phyloP scores from a whole-genome alignment of 1,140 invertebrate genomes.

The Apis cerana region DNA sequence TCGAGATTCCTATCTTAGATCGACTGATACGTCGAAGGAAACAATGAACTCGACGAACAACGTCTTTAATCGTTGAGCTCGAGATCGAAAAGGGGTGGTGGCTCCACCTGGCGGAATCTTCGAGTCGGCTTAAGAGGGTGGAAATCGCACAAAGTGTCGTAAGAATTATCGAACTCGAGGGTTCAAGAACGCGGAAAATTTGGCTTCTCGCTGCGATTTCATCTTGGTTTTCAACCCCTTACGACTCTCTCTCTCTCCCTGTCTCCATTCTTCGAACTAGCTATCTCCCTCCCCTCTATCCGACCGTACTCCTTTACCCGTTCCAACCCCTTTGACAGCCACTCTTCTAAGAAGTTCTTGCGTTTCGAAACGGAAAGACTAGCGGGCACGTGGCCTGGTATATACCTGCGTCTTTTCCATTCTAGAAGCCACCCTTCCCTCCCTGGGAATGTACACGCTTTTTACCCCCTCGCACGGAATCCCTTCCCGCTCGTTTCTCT shows the following conservation, averaged over 20 bases:
- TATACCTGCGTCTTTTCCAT: conserved; percentile 24
- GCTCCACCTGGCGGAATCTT: background rate
- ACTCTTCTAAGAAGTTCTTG: conserved; percentile 45
- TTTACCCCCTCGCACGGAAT: conserved; percentile 25
- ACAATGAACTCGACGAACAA: conserved; percentile 6
- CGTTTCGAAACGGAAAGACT: conserved; percentile 48
- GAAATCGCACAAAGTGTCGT: conserved; percentile 65
- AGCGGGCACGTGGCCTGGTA: conserved; percentile 23
- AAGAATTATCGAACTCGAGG: conserved; percentile 68
- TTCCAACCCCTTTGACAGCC: conserved; percentile 54
- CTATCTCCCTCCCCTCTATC: background rate
- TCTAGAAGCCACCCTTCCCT: conserved; percentile 3
- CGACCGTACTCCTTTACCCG: background rate
- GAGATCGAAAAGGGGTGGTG: conserved; percentile 57
- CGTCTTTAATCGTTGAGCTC: conserved; percentile 44
- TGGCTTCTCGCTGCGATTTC: conserved; percentile 55
- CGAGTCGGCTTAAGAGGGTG: conserved; percentile 51
- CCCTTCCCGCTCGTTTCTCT: conserved; percentile 38
- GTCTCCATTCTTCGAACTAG: background rate
- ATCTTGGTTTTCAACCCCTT: conserved; percentile 49
- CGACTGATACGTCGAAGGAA: background rate
- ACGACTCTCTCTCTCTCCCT: conserved; percentile 25
- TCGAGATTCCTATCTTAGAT: too few species aligned
- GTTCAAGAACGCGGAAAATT: conserved; percentile 72
- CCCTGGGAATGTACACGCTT: conserved; percentile 12